Evolutionary conservation across 2,113 vertebrate genomes (phyloP), one percentile per base, ranked within the genome.

Genomic region (Phalacrocorax pelagicus): DNA sequence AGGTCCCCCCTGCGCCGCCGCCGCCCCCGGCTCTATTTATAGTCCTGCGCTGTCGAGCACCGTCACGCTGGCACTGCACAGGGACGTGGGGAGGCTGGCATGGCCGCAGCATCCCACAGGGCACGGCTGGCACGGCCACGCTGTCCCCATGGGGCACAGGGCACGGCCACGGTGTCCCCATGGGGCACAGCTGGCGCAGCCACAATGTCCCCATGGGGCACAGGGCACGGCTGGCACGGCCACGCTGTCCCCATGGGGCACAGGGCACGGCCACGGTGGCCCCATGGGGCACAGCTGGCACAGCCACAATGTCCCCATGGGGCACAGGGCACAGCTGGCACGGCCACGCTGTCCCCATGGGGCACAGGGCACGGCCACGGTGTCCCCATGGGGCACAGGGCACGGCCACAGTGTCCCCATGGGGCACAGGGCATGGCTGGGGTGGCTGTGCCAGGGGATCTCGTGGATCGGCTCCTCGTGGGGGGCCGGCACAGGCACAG

Each of bases 1-100:
- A 96, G 90, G 95, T 96, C 96, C 95, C 85, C 83, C 81, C 23
- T 10, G 36, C 70, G 81, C 81, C 72, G 81, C 81, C 93, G 86
- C 86, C 69, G 44, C 96, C 55, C 91, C 82, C 3, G 38, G 80
- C 55, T 36, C 96, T 97, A 82, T 97, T 97, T 97, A 97, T 96
- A 97, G 91, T 94, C 80, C 83, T 17, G 38, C 32, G 12, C 91
- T 93, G 92, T 91, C 58, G 55, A 70, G 59, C 42, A 1, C 62
- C 2, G 11, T n/a, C 38, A 22, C 5, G 10, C 40, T 34, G 90
- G 58, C 86, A 72, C 69, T 3, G 10, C 12, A 5, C 2, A 2
- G 86, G 23, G 26, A 47, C 4, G 2, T 8, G 4, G 42, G 58
- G 13, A 44, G 70, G 49, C 47, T 67, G 90, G 54, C 69, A 65